Conservation (phyloP, 2,797 vertebrate genomes). For the Coregonus ussuriensis region DNA sequence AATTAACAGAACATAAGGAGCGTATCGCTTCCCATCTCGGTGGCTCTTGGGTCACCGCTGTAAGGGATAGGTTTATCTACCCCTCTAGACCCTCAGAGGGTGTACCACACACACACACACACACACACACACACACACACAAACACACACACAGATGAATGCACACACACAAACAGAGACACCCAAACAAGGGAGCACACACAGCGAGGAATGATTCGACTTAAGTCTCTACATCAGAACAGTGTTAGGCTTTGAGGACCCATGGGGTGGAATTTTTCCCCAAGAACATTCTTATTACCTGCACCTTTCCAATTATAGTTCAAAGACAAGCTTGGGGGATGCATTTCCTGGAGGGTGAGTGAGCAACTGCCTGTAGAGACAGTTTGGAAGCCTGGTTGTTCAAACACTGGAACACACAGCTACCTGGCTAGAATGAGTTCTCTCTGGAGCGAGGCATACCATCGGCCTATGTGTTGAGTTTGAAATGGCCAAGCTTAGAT, state of each 20-base stretch:
- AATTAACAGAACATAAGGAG: neutral
- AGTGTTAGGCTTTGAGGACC: constrained; percentile 27
- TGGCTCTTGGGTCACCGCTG: neutral
- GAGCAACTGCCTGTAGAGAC: constrained; percentile 1
- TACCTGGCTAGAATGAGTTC: neutral
- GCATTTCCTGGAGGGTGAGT: constrained; percentile 8
- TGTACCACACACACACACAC: neutral
- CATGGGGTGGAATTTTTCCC: neutral
- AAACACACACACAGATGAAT: too few relatives aligned
- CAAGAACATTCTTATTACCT: neutral
- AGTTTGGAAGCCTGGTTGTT: neutral
- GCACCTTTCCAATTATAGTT: constrained; percentile 40
- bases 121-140: neutral
- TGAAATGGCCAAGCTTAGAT: too few relatives aligned
- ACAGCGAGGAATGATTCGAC: neutral
- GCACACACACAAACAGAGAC: neutral
- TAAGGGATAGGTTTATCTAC: neutral
- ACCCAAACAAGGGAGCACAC: neutral
- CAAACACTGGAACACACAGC: neutral
- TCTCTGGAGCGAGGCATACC: neutral
- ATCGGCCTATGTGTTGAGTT: too few relatives aligned
- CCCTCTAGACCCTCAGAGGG: neutral
- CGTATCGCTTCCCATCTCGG: neutral
- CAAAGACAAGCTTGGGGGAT: constrained; percentile 19
- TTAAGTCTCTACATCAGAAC: neutral